Base-by-base conservation (phyloP, 2,797 vertebrate genomes). In the Labroides dimidiatus region DNA sequence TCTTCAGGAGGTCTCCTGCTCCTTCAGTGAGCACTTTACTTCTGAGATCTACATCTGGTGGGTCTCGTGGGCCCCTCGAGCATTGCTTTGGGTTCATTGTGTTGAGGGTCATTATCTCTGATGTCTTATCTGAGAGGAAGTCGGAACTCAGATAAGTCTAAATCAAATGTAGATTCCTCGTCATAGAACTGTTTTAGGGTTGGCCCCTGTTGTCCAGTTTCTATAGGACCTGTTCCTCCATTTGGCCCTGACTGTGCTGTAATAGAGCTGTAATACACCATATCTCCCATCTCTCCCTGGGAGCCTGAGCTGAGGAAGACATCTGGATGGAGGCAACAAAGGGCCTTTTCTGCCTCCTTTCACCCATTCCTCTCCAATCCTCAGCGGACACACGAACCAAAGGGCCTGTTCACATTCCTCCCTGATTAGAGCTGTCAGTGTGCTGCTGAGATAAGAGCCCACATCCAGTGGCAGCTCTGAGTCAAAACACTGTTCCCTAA, bases 281-380 rank as follows among this genome's bases (percentile, higher is more conserved):
- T 75, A 70, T 86, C 80, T 69, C 52, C 71, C 50, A 69, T 72
- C 72, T 72, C 19, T n/a, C 55, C 79, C 70, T 61, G 54, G 49
- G 33, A 78, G 62, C 51, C 75, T 49, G 47, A 36, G 60, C 63
- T 62, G 57, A 61, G 51, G 55, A 75, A 67, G 77, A 78, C 77
- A 81, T 83, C 75, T 84, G 78, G 78, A 79, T 12, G 14, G 80
- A 80, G 75, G 44, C 72, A 87, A 88, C 82, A 87, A 88, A 84
- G 66, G 37, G 42, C 21, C 78, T 81, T 84, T 87, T 88, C 80
- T 84, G 57, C 56, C 84, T 57, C 33, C 42, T 71, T 64, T 82
- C 67, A 68, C 67, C 65, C 56, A 45, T 64, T 66, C 30, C 69
- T 43, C 53, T 67, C 66, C 69, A 37, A 43, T 30, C 59, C 63